phyloP scores from a whole-genome alignment of 2,888 invertebrate species.

The Pheosia tremula region DNA sequence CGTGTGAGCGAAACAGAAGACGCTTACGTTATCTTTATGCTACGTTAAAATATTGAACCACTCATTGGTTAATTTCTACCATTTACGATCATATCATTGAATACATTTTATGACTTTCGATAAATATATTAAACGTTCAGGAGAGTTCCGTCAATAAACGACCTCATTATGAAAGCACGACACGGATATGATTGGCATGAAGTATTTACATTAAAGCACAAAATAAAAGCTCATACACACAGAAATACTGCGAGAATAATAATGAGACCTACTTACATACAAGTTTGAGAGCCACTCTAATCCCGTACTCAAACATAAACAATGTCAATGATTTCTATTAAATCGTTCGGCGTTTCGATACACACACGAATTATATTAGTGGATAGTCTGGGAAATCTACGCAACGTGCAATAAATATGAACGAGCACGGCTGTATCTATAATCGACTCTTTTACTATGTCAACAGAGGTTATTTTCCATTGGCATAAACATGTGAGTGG shows the following conservation, averaged over 20 bases:
- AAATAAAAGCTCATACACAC: neutral
- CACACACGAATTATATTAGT: constrained; percentile 72
- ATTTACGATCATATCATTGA: too few species aligned
- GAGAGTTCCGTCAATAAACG: too few species aligned
- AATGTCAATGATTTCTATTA: constrained; percentile 82
- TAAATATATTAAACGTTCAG: too few species aligned
- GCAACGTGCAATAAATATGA: constrained; percentile 78
- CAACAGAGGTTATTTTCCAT: constrained; percentile 43
- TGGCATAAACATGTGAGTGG: constrained; percentile 42
- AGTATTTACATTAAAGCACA: neutral
- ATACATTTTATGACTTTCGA: too few species aligned
- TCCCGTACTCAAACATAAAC: constrained; percentile 75
- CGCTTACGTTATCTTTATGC: too few species aligned
- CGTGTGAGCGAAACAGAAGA: too few species aligned
- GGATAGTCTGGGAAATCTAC: constrained; percentile 70
- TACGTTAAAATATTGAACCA: too few species aligned
- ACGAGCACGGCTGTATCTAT: constrained; percentile 7
- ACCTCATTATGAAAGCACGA: too few species aligned
- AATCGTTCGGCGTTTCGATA: constrained; percentile 62
- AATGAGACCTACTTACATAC: constrained; percentile 10
- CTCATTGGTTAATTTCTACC: too few species aligned
- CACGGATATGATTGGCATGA: too few species aligned
- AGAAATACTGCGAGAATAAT: neutral
- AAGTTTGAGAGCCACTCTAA: constrained; percentile 66
- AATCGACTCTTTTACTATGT: neutral